phyloP scores from a whole-genome alignment of 2,113 vertebrate genomes.

The Verasper variegatus region DNA sequence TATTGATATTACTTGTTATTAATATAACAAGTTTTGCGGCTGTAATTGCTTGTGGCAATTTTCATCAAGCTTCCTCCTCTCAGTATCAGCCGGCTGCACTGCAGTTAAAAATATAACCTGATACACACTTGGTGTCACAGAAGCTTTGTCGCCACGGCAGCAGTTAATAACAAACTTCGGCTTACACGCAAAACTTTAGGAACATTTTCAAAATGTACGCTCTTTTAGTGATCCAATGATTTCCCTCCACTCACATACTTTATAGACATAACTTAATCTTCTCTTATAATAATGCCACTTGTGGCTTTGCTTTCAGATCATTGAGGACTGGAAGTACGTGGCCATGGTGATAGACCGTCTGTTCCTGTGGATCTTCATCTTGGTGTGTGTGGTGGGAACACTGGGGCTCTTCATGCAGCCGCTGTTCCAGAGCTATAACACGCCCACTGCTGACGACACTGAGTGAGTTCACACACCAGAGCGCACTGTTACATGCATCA shows the following conservation, averaged over 20 bases:
- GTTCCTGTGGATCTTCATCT: slow-evolving; percentile 86
- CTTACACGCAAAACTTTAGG: background rate
- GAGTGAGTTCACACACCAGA: slow-evolving; percentile 63
- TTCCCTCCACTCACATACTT: background rate
- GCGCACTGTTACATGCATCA: background rate
- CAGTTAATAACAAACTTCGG: slow-evolving; percentile 11
- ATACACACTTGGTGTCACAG: background rate
- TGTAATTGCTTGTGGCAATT: slow-evolving; percentile 30
- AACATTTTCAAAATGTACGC: background rate
- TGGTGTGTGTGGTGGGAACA: slow-evolving; percentile 85
- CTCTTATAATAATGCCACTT: background rate
- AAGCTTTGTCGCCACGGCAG: slow-evolving; percentile 1
- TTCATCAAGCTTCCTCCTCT: background rate
- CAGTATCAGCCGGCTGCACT: background rate
- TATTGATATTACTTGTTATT: too few relatives aligned
- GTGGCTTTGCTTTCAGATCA: slow-evolving; percentile 76
- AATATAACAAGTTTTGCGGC: slow-evolving; percentile 18
- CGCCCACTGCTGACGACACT: slow-evolving; percentile 70
- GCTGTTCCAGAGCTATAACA: slow-evolving; percentile 84
- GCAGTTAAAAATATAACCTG: slow-evolving; percentile 1
- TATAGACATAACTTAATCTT: background rate
- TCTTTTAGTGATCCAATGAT: background rate
- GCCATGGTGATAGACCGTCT: slow-evolving; percentile 88
- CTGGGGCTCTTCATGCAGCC: slow-evolving; percentile 86
- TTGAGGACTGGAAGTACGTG: slow-evolving; percentile 87